A percentile compares a stretch with the other conserved stretches of the same genome.
Evolutionary conservation across 2,888 invertebrate species (phyloP).

Genomic region (Caenorhabditis virilis): DNA sequence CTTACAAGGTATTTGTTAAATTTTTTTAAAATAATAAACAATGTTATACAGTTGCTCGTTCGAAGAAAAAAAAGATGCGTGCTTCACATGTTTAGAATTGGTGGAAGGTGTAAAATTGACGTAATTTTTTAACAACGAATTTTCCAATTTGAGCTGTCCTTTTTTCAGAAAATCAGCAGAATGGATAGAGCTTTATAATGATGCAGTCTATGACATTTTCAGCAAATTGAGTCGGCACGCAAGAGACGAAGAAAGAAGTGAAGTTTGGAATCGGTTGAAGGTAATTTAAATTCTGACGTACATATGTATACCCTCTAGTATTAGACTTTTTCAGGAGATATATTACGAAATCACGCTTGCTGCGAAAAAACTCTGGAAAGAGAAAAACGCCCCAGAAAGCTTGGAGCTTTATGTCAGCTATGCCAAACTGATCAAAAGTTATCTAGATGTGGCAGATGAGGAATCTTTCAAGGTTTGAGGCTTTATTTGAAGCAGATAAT

Average conservation of each 20-base stretch:
- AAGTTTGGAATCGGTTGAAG: constrained; percentile 50
- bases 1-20: constrained; percentile 39
- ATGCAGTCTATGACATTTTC: constrained; percentile 50
- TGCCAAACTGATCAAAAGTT: constrained; percentile 53
- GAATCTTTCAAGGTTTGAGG: constrained; percentile 48
- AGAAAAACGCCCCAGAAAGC: constrained; percentile 47
- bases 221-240: constrained; percentile 49
- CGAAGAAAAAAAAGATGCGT: constrained; percentile 55
- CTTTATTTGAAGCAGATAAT: not conserved
- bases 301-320: not conserved
- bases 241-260: constrained; percentile 48
- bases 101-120: constrained; percentile 44
- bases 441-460: constrained; percentile 54
- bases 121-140: constrained; percentile 22
- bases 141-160: not conserved
- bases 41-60: constrained; percentile 41
- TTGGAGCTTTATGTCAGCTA: constrained; percentile 44
- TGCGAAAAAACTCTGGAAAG: constrained; percentile 49
- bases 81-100: constrained; percentile 39
- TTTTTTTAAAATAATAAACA: not conserved
- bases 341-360: constrained; percentile 47
- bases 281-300: too few relatives aligned
- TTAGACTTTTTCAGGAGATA: constrained; percentile 34
- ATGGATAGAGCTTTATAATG: constrained; percentile 43
- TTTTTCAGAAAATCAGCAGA: constrained; percentile 40